Evolutionary conservation across 2,113 vertebrate species (phyloP).

Genomic region (Apaloderma vittatum): DNA sequence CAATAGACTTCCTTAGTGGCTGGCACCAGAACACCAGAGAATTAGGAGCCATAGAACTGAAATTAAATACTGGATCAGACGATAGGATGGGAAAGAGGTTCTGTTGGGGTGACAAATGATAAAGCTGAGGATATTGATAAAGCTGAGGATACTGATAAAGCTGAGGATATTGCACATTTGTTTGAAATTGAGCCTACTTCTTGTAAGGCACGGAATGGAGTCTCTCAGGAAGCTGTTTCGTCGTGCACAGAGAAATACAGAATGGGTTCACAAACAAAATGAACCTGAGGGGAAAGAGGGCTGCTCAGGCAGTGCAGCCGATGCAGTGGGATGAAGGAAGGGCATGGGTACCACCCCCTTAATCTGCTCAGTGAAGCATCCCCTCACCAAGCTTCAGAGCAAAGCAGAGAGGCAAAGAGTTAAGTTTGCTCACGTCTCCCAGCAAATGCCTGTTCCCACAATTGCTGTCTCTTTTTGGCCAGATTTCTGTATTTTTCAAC

Average conservation of each 20-base stretch:
- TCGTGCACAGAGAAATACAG: not conserved
- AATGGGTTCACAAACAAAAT: not conserved
- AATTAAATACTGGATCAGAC: not conserved
- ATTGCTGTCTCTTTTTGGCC: slow-evolving; percentile 34
- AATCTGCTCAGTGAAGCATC: not conserved
- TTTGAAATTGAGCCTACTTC: not conserved
- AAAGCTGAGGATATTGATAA: not conserved
- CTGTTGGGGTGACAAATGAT: not conserved
- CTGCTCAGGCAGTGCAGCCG: not conserved
- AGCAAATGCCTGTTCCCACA: slow-evolving; percentile 15
- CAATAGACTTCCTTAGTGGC: not conserved
- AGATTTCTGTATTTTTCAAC: slow-evolving; percentile 47
- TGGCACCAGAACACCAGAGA: not conserved
- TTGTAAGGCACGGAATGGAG: not conserved
- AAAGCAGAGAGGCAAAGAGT: not conserved
- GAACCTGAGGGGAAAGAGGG: not conserved
- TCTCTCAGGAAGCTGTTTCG: not conserved
- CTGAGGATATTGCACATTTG: not conserved
- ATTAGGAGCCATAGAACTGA: not conserved
- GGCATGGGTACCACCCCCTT: not conserved
- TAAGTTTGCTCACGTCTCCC: not conserved
- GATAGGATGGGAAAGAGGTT: not conserved
- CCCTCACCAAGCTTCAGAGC: not conserved
- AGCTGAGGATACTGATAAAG: not conserved
- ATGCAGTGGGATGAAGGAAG: not conserved